Evolutionary conservation across 1,140 invertebrate species (phyloP), one percentile per base, ranked within the genome.

Genomic region (Cataglyphis hispanica): DNA sequence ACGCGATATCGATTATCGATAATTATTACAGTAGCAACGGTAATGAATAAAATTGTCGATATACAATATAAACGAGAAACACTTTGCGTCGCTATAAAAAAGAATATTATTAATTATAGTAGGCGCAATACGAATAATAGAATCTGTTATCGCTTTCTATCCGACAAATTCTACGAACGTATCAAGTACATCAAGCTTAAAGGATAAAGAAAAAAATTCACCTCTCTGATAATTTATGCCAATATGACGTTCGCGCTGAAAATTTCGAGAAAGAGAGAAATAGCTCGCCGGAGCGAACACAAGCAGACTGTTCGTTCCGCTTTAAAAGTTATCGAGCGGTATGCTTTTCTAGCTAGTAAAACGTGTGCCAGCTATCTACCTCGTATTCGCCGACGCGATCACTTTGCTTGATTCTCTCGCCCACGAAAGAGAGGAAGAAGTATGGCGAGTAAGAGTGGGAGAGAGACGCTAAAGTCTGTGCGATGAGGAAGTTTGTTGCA

Each of bases 401-500:
- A 84, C 81, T 87, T 85, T 63, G 46, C 40, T 53, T 53, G 19
- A 7, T 37, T 77, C 67, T 64, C 43, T 66, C 61, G 60, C 70
- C 53, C 64, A 66, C 60, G 77, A 70, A 31, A 50, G 67, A 58
- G 64, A 80, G 40, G 64, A 22, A 81, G 31, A 58, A 25, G 46
- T 16, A 80, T 2, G 43, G 19, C 53, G 46, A 58, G 27, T 22
- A 43, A 22, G 25, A 22, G 27, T 22, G 40, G 7, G 13, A 31
- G 34, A 22, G 56, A 11, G 16, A 61, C 19, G 77, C 50, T 83
- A 83, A 83, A 83, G 86, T 69, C 76, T 69, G 16, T 46, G 25
- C 75, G 86, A 85, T 69, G 84, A 89, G 87, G 87, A 89, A 86
- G 81, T 88, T 90, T 80, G 83, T 83, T 90, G 84, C 83, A 60